phyloP scores from a whole-genome alignment of 1,140 invertebrate species.

The Anastrepha ludens region DNA sequence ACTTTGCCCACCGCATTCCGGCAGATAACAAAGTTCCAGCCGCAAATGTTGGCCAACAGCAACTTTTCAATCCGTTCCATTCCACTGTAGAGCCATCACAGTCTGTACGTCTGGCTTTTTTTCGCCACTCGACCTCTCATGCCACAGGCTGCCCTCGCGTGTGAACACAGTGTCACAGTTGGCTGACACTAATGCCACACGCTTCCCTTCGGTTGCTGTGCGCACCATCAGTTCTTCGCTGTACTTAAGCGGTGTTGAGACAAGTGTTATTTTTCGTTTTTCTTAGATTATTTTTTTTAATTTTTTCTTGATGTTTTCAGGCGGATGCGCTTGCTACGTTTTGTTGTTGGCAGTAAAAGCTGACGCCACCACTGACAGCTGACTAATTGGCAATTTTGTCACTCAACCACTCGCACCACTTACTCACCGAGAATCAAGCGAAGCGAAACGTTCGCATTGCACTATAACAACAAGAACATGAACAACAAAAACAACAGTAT shows the following conservation, averaged over 20 bases:
- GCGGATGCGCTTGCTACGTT: background rate
- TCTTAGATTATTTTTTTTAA: background rate
- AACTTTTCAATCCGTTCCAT: background rate
- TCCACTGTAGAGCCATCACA: background rate
- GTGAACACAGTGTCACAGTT: background rate
- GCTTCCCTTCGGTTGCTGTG: background rate
- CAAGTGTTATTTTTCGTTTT: background rate
- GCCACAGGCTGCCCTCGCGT: background rate
- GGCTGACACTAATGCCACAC: background rate
- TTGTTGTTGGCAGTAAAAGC: background rate
- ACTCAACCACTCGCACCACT: background rate
- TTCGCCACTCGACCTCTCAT: background rate
- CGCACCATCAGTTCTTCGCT: too few relatives aligned
- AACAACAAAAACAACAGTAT: too few relatives aligned
- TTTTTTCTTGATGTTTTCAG: too few relatives aligned
- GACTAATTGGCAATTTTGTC: constrained; percentile 57
- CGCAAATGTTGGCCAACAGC: background rate
- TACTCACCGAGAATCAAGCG: too few relatives aligned
- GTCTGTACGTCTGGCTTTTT: background rate
- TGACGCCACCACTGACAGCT: constrained; percentile 53
- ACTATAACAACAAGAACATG: too few relatives aligned
- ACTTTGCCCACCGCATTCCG: background rate
- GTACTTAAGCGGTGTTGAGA: background rate
- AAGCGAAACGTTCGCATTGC: too few relatives aligned
- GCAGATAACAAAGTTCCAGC: background rate